Evolutionary conservation across 1,140 invertebrate genomes (phyloP), one percentile per base, ranked within the genome.

Genomic region (Cryptotermes secundus): DNA sequence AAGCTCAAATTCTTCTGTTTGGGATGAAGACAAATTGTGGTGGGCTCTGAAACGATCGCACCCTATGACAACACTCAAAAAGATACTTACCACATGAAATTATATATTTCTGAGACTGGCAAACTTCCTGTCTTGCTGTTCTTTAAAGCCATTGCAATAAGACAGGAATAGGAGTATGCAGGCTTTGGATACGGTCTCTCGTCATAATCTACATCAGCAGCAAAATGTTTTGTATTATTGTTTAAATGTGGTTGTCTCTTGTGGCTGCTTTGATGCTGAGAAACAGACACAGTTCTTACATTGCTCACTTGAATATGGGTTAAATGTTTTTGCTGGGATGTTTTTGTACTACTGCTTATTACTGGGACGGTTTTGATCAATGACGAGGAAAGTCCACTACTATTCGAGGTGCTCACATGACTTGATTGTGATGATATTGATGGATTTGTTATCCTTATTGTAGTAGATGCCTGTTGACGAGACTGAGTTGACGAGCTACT

Each of bases 81-180:
- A 65, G n/a, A 24, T 79, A 93, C 95, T 94, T 91, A 97, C 96
- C 96, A 99, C 95, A 99, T 99, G 89, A 99, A 99, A 89, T 97
- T 98, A 89, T 99, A 99, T 86, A 99, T 99, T 91, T 99, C 98
- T 14, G 97, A 98, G 14, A 99, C 98, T 3, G 98, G 98, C 87
- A 99, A 90, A 87, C 96, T 97, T 81, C 98, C 98, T 83, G 95
- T 96, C 86, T 95, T 93, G 83, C 97, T 99, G 89, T 99, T 99
- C 90, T 99, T 99, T 81, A 99, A 90, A 4, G 98, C 97, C 95
- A 99, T 96, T 3, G 98, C 97, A 88, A 99, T 99, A 84, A 99
- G 92, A 91, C 98, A 99, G 49, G 97, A 98, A 88, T 99, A 99
- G 2, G 97, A 99, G 90, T 99, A 99, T 1, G 97, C 96, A 0